Evolutionary conservation across 2,113 vertebrate species (phyloP).

Genomic region (Odocoileus hemionus): DNA sequence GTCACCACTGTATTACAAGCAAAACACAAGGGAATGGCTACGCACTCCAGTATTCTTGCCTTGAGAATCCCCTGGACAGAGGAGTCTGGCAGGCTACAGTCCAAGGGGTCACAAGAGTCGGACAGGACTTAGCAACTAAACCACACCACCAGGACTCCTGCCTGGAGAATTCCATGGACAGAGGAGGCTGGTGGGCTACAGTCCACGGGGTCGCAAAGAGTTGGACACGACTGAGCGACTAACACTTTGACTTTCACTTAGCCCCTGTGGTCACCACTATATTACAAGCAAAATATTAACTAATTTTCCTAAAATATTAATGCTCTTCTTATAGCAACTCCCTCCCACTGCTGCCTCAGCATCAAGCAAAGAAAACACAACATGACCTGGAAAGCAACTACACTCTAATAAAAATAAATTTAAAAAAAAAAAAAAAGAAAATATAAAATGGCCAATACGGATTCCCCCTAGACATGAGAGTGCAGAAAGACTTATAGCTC

Average conservation of each 20-base stretch:
- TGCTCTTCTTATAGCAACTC: not conserved
- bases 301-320: slow-evolving; percentile 5
- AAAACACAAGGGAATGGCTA: not conserved
- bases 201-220: not conserved
- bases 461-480: not conserved
- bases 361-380: not conserved
- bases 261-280: not conserved
- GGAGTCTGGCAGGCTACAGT: not conserved
- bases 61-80: not conserved
- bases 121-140: too few species aligned
- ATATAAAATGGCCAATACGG: not conserved
- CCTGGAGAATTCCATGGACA: too few species aligned
- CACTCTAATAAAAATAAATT: not conserved
- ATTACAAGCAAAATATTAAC: not conserved
- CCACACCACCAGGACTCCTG: too few species aligned
- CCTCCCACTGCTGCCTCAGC: not conserved
- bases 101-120: too few species aligned
- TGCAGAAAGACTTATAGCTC: not conserved
- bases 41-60: not conserved
- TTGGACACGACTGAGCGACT: fast-evolving
- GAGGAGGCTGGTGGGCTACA: not conserved
- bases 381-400: not conserved
- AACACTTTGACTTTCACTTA: not conserved
- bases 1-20: not conserved
- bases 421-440: not conserved